Evolutionary conservation across 2,113 vertebrate genomes (phyloP).

Genomic region (Neolamprologus devosi): DNA sequence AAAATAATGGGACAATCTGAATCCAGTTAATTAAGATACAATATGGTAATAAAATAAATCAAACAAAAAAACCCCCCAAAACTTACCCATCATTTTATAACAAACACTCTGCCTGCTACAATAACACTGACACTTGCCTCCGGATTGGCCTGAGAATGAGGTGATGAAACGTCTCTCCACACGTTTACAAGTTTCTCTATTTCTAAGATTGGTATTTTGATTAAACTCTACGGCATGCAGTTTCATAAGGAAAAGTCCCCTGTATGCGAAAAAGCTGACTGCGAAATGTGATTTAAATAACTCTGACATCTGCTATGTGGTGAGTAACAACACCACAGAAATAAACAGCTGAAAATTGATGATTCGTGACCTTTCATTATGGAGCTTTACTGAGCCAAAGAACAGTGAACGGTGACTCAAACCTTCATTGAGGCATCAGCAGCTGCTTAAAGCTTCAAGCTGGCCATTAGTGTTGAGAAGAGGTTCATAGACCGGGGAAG

Average conservation of each 20-base stretch:
- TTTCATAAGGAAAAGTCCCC: not conserved
- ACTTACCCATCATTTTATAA: not conserved
- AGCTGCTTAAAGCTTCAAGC: not conserved
- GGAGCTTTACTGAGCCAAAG: not conserved
- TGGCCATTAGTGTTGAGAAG: not conserved
- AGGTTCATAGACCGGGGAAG: not conserved
- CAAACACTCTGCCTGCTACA: not conserved
- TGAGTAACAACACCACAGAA: not conserved
- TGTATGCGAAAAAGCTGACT: not conserved
- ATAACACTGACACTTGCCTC: not conserved
- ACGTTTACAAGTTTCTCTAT: not conserved
- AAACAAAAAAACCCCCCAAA: fast-evolving
- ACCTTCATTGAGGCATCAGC: not conserved
- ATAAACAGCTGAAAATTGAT: not conserved
- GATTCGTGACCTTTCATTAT: not conserved
- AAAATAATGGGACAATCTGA: not conserved
- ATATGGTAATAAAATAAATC: not conserved
- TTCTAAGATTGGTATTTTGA: not conserved
- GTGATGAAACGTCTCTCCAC: not conserved
- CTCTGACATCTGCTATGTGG: not conserved
- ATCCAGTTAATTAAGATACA: not conserved
- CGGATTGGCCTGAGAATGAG: not conserved
- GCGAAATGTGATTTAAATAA: not conserved
- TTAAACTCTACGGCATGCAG: not conserved
- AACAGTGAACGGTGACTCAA: not conserved